A percentile compares a stretch with the other conserved stretches of the same genome.
phyloP scores from a whole-genome alignment of 1,140 invertebrate genomes.

The Theocolax elegans region DNA sequence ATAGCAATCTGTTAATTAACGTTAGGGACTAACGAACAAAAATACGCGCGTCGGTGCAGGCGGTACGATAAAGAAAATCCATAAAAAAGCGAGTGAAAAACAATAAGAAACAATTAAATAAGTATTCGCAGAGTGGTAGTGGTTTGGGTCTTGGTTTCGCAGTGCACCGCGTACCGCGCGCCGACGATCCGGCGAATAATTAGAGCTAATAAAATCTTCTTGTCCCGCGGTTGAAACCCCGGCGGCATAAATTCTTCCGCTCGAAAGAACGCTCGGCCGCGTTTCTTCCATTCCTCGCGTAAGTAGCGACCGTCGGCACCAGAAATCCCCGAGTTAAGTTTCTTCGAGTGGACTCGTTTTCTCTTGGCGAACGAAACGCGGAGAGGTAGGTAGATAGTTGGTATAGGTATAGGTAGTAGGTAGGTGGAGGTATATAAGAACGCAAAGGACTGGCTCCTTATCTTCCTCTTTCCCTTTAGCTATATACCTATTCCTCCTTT shows the following conservation, averaged over 20 bases:
- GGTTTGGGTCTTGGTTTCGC: too few relatives aligned
- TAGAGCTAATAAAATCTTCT: slow-evolving; percentile 44
- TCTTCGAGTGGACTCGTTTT: slow-evolving; percentile 36
- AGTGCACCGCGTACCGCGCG: too few relatives aligned
- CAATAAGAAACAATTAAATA: slow-evolving; percentile 42
- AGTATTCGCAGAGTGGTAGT: slow-evolving; percentile 28
- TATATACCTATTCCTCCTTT: background rate
- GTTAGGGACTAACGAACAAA: background rate
- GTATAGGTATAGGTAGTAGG: too few relatives aligned
- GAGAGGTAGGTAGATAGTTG: too few relatives aligned
- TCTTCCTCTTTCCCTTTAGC: slow-evolving; percentile 39
- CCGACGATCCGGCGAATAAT: slow-evolving; percentile 41
- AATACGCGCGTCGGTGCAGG: background rate
- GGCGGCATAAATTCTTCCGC: slow-evolving; percentile 39
- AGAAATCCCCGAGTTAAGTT: slow-evolving; percentile 29
- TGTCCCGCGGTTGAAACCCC: slow-evolving; percentile 25
- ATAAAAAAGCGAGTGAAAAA: slow-evolving; percentile 13
- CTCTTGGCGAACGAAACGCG: background rate
- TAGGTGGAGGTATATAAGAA: too few relatives aligned
- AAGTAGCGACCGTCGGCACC: background rate
- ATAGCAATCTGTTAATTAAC: slow-evolving; percentile 30
- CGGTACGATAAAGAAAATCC: too few relatives aligned
- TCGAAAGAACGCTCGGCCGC: slow-evolving; percentile 33
- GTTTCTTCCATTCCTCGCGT: slow-evolving; percentile 36
- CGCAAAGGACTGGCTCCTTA: slow-evolving; percentile 41